These are phyloP conservation scores for Girardinichthys multiradiatus DNA, from an alignment of 2,113 vertebrate genomes.

Conservation along the genomic window DNA sequence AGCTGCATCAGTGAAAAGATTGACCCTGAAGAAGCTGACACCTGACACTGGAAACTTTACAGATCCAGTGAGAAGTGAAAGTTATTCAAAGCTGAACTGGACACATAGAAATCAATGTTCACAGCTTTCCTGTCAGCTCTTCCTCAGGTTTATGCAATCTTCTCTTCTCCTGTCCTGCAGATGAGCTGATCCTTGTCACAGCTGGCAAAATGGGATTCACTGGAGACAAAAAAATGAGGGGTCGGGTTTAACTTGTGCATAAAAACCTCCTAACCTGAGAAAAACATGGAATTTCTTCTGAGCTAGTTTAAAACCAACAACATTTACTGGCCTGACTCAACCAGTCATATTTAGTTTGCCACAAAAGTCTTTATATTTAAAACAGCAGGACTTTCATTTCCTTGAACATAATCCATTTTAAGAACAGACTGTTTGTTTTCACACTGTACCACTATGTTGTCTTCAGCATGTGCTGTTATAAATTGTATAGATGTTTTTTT, in stretches of 20 bases:
- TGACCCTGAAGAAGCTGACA: not conserved
- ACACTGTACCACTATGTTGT: too few species aligned
- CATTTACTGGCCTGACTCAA: too few species aligned
- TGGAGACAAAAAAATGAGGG: not conserved
- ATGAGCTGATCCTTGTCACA: not conserved
- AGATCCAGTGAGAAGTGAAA: too few species aligned
- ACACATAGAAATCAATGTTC: too few species aligned
- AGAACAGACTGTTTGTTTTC: not conserved
- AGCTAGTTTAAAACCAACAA: not conserved
- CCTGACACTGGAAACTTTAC: too few species aligned
- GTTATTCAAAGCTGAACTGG: too few species aligned
- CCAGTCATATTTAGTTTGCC: too few species aligned
- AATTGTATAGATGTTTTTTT: too few species aligned
- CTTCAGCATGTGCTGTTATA: too few species aligned
- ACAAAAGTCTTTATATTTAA: not conserved
- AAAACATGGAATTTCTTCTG: not conserved
- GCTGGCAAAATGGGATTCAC: not conserved
- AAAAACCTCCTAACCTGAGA: not conserved
- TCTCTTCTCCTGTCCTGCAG: not conserved
- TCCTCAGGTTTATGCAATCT: not conserved
- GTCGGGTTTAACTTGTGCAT: too few species aligned
- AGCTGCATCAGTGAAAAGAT: not conserved
- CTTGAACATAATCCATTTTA: not conserved
- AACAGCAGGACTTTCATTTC: not conserved
- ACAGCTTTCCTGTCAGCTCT: not conserved